phyloP scores from a whole-genome alignment of 2,888 invertebrate genomes.

The Platynereis dumerilii region DNA sequence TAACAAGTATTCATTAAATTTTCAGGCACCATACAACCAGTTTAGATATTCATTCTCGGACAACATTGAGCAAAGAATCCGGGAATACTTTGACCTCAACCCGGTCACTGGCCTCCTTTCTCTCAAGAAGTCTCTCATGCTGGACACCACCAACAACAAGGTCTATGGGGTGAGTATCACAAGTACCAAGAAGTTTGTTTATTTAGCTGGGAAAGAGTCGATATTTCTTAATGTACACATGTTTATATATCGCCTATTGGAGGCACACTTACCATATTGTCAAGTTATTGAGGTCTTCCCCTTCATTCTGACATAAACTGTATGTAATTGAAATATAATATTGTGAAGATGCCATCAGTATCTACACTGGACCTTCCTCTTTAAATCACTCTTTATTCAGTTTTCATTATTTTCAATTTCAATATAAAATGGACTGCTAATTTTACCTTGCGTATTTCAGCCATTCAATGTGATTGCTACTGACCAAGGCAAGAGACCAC shows the following conservation, averaged over 20 bases:
- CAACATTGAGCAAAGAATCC: conserved; percentile 21
- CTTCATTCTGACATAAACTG: not conserved
- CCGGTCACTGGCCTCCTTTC: conserved; percentile 28
- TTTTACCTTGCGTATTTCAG: conserved; percentile 18
- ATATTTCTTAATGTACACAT: no score
- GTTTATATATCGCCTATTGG: no score
- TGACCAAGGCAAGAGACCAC: conserved; percentile 41
- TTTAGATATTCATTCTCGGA: conserved; percentile 35
- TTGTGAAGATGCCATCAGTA: no score
- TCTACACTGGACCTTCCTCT: no score
- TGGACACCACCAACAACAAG: conserved; percentile 20
- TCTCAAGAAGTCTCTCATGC: conserved; percentile 35
- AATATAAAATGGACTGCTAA: not conserved
- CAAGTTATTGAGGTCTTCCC: not conserved
- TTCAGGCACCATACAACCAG: conserved; percentile 43
- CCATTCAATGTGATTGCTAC: conserved; percentile 39
- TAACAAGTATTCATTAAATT: no score
- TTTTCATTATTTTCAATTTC: no score
- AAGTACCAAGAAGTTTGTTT: no score
- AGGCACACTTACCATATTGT: no score
- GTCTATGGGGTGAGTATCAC: conserved; percentile 30
- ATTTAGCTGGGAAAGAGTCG: no score
- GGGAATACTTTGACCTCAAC: conserved; percentile 33
- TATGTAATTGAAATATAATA: not conserved
- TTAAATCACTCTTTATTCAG: no score